Evolutionary conservation across 2,888 invertebrate species (phyloP), one percentile per base, ranked within the genome.

Genomic region (Tridacna gigas): DNA sequence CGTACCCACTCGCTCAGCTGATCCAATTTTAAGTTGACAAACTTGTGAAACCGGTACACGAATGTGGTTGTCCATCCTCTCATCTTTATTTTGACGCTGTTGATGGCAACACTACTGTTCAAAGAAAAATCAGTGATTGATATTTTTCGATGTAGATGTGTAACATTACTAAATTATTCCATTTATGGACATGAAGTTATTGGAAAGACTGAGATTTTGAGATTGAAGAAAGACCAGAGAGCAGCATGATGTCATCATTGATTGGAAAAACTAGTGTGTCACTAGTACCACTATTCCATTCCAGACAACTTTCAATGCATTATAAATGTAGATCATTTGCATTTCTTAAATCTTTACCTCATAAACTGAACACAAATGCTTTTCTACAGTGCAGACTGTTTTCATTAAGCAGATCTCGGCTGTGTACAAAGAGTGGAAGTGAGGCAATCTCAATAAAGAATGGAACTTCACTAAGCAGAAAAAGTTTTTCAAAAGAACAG

Each of bases 401-500:
- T 77, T 69, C 77, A 20, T 22, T 47, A 12, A n/a, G 67, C 5
- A 77, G 67, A 69, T 28, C 47, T 7, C 51, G 51, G 60, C 67
- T 26, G 15, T 77, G 66, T 66, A 25, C 67, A 12, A 77, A 67
- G 25, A 66, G 37, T 18, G 75, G 47, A 65, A 48, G 63, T 28
- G 51, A 67, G 45, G n/a, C 67, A 45, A 45, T 37, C 25, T n/a
- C 12, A 22, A 69, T 37, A 15, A 77, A 69, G 5, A 60, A 37
- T 56, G 56, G 37, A 65, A 25, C n/a, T 20, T 20, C 48, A 37
- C 15, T 18, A 26, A 15, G 20, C 13, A 15, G 20, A 60, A 74
- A 22, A 12, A 51, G 48, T 18, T 61, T 65, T 45, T 28, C 79
- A 47, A 60, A 77, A 45, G 89, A 90, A 60, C 88, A 87, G 67